Base-by-base conservation (phyloP, 2,888 invertebrate genomes). In the Pheosia tremula region DNA sequence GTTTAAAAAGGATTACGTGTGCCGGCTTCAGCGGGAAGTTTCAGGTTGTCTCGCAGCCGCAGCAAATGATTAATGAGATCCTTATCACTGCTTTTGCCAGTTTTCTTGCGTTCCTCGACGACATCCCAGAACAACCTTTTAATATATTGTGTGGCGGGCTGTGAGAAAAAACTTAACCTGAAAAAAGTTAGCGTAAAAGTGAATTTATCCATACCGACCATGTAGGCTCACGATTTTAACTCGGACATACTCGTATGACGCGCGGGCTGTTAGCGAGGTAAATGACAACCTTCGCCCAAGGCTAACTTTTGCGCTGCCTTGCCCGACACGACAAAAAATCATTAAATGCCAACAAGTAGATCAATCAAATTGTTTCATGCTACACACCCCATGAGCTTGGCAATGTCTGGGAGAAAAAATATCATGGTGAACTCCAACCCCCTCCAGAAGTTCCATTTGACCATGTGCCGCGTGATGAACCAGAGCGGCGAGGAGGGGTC, bases 401-500 rank as follows among this genome's bases (percentile, higher is more conserved):
- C 89, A 3, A 89, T 6, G 10, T 71, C 77, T 0, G 91, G 91
- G 3, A 86, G 49, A n/a, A 88, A 83, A 61, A 90, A 88, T 58
- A 89, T 84, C 69, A 84, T 74, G 7, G 79, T 81, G 67, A 91
- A 87, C 61, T 91, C 89, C 0, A 90, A 74, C 0, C 90, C 90
- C 39, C 90, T 78, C 85, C 86, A 82, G 69, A 90, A 88, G 3
- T 83, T 86, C 85, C 86, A 90, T 56, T 82, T 84, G 6, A 88
- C 86, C 90, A 91, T 91, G 71, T 90, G 85, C 5, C 73, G 83
- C 5, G 90, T 88, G 66, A 91, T 90, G 65, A 66, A 75, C 90
- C 90, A 91, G 3, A 91, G 77, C 0, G 91, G 90, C 0, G 89
- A 89, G 24, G 78, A 75, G 8, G 81, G 71, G 47, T 85, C 84